These are phyloP conservation scores for Penaeus japonicus DNA, from an alignment of 1,140 invertebrate genomes.

Conservation along the genomic window DNA sequence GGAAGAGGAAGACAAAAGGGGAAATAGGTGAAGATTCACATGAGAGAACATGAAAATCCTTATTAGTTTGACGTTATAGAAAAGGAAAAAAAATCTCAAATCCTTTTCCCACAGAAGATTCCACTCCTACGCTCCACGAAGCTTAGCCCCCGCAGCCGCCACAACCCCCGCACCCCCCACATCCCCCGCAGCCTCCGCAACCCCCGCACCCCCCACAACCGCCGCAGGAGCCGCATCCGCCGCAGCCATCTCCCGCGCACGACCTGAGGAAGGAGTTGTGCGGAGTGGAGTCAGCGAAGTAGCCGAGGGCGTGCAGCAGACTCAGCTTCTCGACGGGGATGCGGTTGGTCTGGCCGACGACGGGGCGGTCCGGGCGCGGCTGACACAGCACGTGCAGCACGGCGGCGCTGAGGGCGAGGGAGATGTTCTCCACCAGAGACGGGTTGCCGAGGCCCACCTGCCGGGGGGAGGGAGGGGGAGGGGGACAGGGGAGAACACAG, in stretches of 20 bases:
- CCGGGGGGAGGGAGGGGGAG: too few relatives aligned
- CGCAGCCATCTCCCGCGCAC: constrained; percentile 46
- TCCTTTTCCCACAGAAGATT: not conserved
- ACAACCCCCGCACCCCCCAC: constrained; percentile 52
- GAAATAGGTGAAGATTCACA: not conserved
- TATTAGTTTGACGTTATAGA: not conserved
- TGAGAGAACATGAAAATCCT: not conserved
- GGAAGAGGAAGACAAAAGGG: not conserved
- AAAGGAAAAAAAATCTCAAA: not conserved
- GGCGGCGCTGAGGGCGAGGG: constrained; percentile 44
- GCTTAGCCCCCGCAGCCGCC: constrained; percentile 57
- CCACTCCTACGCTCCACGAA: not conserved
- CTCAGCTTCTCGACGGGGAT: constrained; percentile 55
- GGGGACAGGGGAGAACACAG: not conserved
- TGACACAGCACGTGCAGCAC: constrained; percentile 54
- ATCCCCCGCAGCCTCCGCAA: constrained; percentile 51
- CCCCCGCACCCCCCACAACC: constrained; percentile 52
- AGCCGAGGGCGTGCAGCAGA: constrained; percentile 44
- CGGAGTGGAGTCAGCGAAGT: constrained; percentile 42
- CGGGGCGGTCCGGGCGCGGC: constrained; percentile 49
- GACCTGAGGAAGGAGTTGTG: constrained; percentile 54
- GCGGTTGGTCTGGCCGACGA: constrained; percentile 49
- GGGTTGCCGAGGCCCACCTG: constrained; percentile 52
- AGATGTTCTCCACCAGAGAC: constrained; percentile 50
- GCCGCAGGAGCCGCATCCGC: constrained; percentile 51